These are phyloP conservation scores for Octomys mimax DNA, from an alignment of 2,797 vertebrate genomes.

Conservation along the genomic window DNA sequence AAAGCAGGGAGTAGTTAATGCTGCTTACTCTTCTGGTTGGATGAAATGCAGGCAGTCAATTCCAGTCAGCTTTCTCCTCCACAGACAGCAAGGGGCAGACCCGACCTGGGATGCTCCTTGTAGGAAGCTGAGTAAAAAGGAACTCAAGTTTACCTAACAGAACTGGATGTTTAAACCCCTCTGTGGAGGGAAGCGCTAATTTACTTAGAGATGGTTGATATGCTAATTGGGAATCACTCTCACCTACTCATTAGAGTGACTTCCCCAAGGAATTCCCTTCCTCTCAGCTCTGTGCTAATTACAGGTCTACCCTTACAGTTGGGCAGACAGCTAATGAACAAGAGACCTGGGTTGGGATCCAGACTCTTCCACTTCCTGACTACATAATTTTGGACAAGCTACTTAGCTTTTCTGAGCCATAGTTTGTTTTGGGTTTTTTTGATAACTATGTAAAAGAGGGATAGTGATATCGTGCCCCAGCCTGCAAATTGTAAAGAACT, in stretches of 20 bases:
- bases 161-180: background rate
- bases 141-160: background rate
- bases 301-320: slow-evolving; percentile 10
- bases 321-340: background rate
- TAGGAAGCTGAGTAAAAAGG: background rate
- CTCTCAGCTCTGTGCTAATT: slow-evolving; percentile 55
- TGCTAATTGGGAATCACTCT: slow-evolving; percentile 66
- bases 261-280: slow-evolving; percentile 29
- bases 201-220: slow-evolving; percentile 40
- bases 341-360: background rate
- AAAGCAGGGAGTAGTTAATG: background rate
- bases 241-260: slow-evolving; percentile 69
- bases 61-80: slow-evolving; percentile 48
- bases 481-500: background rate
- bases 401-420: background rate
- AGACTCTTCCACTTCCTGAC: background rate
- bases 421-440: too few relatives aligned
- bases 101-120: background rate
- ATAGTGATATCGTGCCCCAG: background rate
- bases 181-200: slow-evolving; percentile 38
- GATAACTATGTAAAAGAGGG: background rate
- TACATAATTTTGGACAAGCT: background rate
- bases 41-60: background rate
- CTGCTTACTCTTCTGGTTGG: background rate
- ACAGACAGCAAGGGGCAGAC: background rate